Conservation (phyloP, 2,888 invertebrate genomes). For the Bellardia bayeri region DNA sequence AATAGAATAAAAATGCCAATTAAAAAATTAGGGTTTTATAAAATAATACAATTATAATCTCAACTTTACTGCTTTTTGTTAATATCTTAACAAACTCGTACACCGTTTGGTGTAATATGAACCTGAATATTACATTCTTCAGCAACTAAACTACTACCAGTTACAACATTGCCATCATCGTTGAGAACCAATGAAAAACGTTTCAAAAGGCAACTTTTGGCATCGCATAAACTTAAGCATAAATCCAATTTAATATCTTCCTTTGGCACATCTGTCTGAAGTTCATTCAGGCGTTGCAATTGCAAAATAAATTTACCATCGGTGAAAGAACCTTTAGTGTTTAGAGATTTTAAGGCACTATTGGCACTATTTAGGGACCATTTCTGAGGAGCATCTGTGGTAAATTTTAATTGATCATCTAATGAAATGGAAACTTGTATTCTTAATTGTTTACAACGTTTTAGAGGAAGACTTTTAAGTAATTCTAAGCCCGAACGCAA, state of each 20-base stretch:
- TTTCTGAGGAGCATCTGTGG: conserved; percentile 86
- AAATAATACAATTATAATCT: conserved; percentile 16
- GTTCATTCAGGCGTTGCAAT: conserved; percentile 66
- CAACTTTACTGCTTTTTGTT: neutral
- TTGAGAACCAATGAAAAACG: conserved; percentile 76
- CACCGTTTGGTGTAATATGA: conserved; percentile 68
- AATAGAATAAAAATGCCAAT: conserved; percentile 7
- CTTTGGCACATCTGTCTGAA: conserved; percentile 32
- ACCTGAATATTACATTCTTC: conserved; percentile 72
- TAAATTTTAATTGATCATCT: conserved; percentile 85
- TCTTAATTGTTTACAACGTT: conserved; percentile 69
- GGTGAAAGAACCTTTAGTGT: conserved; percentile 73
- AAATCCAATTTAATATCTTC: conserved; percentile 77
- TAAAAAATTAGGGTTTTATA: neutral
- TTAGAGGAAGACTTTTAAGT: conserved; percentile 75
- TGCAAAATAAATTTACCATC: conserved; percentile 75
- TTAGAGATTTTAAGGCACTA: conserved; percentile 73
- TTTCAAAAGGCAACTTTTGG: conserved; percentile 78
- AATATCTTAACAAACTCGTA: conserved; percentile 52
- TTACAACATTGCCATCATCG: conserved; percentile 42
- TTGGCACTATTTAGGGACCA: conserved; percentile 83
- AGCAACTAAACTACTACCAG: neutral
- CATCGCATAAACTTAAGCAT: conserved; percentile 78
- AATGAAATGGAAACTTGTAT: conserved; percentile 83
- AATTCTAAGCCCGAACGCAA: conserved; percentile 71